These are phyloP conservation scores for Trogon surrucura DNA, from an alignment of 2,113 vertebrate species.

Conservation along the genomic window DNA sequence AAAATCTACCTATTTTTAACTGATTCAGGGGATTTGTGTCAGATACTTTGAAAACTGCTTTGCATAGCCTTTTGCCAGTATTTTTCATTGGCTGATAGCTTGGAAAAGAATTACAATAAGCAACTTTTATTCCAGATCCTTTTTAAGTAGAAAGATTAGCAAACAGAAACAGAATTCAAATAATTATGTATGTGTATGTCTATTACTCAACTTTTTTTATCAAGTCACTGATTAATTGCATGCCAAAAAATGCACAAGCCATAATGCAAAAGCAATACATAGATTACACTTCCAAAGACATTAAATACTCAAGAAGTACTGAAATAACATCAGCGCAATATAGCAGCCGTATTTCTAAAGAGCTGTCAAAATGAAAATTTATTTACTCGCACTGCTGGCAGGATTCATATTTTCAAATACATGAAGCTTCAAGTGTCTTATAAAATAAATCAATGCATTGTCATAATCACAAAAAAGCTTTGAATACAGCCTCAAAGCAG, in stretches of 20 bases:
- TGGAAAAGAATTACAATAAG: not conserved
- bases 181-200: not conserved
- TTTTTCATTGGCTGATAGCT: not conserved
- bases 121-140: not conserved
- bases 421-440: not conserved
- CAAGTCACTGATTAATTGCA: not conserved
- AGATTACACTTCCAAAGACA: not conserved
- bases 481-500: not conserved
- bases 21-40: not conserved
- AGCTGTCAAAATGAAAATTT: not conserved
- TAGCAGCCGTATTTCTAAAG: not conserved
- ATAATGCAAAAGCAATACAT: not conserved
- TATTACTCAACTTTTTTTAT: not conserved
- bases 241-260: not conserved
- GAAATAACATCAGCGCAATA: constrained; percentile 42
- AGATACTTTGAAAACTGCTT: not conserved
- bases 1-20: not conserved
- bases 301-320: not conserved
- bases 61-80: not conserved
- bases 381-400: not conserved
- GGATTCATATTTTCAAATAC: not conserved
- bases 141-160: not conserved
- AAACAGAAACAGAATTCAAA: not conserved
- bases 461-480: not conserved
- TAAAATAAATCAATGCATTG: not conserved